Percentiles rank a stretch among this genome's conserved stretches.
phyloP scores from a whole-genome alignment of 2,113 vertebrate genomes.

The Oriolus oriolus region DNA sequence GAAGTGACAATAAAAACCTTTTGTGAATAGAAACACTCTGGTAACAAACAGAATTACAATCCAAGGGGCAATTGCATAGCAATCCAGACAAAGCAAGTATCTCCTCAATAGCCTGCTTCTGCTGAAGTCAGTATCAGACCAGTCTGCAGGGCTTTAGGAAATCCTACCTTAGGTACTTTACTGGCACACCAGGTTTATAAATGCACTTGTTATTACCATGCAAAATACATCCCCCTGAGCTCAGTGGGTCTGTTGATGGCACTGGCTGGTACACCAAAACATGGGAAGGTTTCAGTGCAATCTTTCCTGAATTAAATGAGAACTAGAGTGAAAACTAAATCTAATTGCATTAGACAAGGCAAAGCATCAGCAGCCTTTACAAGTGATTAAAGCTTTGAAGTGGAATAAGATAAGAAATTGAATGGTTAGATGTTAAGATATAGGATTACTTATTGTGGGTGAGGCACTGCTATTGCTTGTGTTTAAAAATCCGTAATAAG shows the following conservation, averaged over 20 bases:
- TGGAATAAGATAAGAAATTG: not conserved
- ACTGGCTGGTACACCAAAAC: not conserved
- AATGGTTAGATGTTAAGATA: not conserved
- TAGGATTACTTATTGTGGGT: not conserved
- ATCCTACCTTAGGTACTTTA: not conserved
- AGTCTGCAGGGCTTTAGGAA: not conserved
- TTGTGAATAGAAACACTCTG: not conserved
- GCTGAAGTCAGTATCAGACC: not conserved
- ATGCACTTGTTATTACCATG: not conserved
- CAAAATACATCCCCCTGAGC: not conserved
- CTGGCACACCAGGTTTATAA: not conserved
- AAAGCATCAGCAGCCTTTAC: constrained; percentile 1
- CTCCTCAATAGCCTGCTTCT: not conserved
- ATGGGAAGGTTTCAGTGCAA: not conserved
- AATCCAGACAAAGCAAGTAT: not conserved
- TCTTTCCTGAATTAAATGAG: not conserved
- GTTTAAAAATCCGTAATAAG: not conserved
- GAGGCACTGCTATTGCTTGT: not conserved
- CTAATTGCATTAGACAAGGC: not conserved
- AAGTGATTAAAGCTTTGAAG: constrained; percentile 13
- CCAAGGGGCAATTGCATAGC: not conserved
- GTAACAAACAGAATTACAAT: not conserved
- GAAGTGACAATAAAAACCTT: not conserved
- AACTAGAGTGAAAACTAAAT: not conserved
- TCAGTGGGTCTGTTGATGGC: not conserved